Percentiles rank a stretch among this genome's conserved stretches.
These are phyloP conservation scores for Pipra filicauda DNA, from an alignment of 2,113 vertebrate species.

Conservation along the genomic window DNA sequence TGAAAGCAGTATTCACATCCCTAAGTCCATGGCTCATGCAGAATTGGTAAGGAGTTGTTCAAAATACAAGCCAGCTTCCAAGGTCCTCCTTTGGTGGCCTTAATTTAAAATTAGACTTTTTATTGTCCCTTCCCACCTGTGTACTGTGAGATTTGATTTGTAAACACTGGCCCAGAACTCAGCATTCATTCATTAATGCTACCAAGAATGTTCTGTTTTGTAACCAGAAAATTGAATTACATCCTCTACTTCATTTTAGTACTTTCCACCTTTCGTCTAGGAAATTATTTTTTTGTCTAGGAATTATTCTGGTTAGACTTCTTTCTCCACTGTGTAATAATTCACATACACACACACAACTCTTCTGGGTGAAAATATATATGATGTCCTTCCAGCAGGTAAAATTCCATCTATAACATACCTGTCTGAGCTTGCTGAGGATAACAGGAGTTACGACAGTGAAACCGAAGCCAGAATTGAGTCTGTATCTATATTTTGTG, in stretches of 20 bases:
- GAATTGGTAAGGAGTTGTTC: background rate
- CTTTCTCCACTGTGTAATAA: background rate
- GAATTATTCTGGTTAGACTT: background rate
- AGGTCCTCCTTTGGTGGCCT: background rate
- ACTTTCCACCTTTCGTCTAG: constrained; percentile 2
- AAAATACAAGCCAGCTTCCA: background rate
- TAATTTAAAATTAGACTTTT: background rate
- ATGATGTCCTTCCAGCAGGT: background rate
- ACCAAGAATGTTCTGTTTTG: constrained; percentile 34
- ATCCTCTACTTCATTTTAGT: constrained; percentile 7
- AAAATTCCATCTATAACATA: background rate
- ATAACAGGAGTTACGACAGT: background rate
- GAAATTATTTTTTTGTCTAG: background rate
- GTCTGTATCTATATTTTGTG: background rate
- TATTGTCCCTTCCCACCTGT: background rate
- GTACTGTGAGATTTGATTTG: background rate
- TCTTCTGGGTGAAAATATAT: background rate
- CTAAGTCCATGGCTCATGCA: background rate
- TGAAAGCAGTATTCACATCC: background rate
- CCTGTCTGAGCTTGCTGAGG: background rate
- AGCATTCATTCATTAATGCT: constrained; percentile 25
- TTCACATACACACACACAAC: fast-evolving
- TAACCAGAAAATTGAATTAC: constrained; percentile 31
- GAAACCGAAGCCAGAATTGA: background rate
- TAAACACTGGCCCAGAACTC: background rate